Conservation (phyloP, 2,888 invertebrate species). For the Drosophila bunnanda region DNA sequence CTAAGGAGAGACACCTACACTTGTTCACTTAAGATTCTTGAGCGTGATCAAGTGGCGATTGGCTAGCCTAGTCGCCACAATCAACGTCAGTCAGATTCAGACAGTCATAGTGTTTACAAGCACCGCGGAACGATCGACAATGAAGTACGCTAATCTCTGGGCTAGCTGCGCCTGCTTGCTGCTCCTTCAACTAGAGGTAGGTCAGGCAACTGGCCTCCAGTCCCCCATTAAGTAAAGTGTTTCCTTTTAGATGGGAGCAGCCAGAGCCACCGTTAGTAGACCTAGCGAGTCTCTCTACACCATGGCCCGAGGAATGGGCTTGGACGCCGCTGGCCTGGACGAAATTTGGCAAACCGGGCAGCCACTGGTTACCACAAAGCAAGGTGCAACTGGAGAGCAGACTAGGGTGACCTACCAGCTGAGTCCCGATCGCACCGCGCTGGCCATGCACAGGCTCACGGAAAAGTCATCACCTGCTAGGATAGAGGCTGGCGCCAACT, state of each 20-base stretch:
- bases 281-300: constrained; percentile 47
- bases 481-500: background rate
- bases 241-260: constrained; percentile 16
- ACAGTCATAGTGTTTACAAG: constrained; percentile 9
- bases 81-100: constrained; percentile 14
- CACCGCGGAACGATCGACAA: constrained; percentile 11
- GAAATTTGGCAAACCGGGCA: constrained; percentile 68
- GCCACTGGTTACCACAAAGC: constrained; percentile 63
- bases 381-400: constrained; percentile 51
- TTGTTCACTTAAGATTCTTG: background rate
- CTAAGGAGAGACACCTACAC: background rate
- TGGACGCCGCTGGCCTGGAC: constrained; percentile 57
- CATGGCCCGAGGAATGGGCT: constrained; percentile 60
- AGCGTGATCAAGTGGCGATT: background rate
- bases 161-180: constrained; percentile 37
- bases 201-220: constrained; percentile 29
- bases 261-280: background rate
- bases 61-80: constrained; percentile 47
- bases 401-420: constrained; percentile 65
- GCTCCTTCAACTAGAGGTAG: constrained; percentile 54
- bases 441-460: constrained; percentile 17
- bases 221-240: constrained; percentile 11
- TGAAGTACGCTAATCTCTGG: constrained; percentile 9
- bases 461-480: constrained; percentile 4
- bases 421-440: constrained; percentile 55